Evolutionary conservation across 2,113 vertebrate genomes (phyloP).

Genomic region (Gobio gobio): DNA sequence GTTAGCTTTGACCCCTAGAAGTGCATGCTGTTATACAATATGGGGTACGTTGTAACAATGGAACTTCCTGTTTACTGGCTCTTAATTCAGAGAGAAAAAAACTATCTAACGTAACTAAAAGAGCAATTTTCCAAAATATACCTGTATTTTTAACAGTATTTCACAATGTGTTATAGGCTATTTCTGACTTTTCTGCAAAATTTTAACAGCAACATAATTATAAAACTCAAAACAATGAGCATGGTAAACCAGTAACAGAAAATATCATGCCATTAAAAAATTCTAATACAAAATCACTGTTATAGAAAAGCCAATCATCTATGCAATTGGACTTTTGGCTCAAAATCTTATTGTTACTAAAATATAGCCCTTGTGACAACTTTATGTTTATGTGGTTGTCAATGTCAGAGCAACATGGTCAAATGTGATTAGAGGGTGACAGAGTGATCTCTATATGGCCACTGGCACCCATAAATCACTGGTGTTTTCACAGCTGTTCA

Average conservation of each 20-base stretch:
- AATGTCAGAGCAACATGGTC: conserved; percentile 50
- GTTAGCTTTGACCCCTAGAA: not conserved
- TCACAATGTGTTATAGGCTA: not conserved
- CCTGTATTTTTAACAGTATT: no score
- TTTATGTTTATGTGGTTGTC: conserved; percentile 21
- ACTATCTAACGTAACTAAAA: no score
- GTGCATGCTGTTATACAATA: not conserved
- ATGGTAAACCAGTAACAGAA: not conserved
- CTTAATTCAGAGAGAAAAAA: no score
- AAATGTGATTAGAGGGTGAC: conserved; percentile 41
- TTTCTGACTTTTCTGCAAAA: not conserved
- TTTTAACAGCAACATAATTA: not conserved
- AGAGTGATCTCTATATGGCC: conserved; percentile 22
- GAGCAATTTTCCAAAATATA: no score
- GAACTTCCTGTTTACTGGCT: not conserved
- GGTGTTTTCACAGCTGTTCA: conserved; percentile 69
- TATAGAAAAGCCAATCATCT: no score
- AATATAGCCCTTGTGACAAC: conserved; percentile 4
- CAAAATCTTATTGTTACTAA: not conserved
- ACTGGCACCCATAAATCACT: conserved; percentile 69
- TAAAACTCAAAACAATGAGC: not conserved
- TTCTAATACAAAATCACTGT: not conserved
- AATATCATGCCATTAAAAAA: not conserved
- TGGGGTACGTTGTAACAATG: not conserved
- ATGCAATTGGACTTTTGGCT: not conserved